phyloP scores from a whole-genome alignment of 2,797 vertebrate genomes.

The Onychomys leucogaster region DNA sequence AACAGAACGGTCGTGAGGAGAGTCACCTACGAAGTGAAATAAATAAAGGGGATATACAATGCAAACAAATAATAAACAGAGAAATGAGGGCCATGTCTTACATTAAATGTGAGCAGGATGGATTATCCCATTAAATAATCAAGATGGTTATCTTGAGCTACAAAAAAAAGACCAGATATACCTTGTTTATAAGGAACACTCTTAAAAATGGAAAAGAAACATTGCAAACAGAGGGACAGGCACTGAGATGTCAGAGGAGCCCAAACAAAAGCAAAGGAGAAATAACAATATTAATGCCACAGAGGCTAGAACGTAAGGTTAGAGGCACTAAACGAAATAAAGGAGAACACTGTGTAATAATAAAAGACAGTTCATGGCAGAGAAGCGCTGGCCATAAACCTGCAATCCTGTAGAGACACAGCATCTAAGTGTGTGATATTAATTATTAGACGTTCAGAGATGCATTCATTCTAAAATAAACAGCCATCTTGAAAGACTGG shows the following conservation, averaged over 20 bases:
- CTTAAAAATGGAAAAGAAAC: constrained; percentile 63
- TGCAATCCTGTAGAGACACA: constrained; percentile 30
- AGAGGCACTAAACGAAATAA: constrained; percentile 61
- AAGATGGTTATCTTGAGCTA: constrained; percentile 16
- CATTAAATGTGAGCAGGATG: background rate
- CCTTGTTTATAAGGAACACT: constrained; percentile 62
- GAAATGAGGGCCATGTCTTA: constrained; percentile 1
- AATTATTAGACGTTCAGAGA: constrained; percentile 12
- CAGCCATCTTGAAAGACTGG: background rate
- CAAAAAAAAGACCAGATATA: constrained; percentile 60
- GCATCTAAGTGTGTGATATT: constrained; percentile 46
- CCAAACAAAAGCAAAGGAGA: constrained; percentile 64
- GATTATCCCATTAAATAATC: constrained; percentile 41
- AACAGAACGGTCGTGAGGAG: background rate
- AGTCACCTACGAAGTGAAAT: background rate
- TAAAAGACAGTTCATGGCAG: constrained; percentile 66
- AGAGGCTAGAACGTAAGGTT: constrained; percentile 62
- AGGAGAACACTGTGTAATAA: constrained; percentile 60
- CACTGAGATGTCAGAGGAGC: constrained; percentile 69
- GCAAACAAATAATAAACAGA: constrained; percentile 49
- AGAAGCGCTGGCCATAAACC: constrained; percentile 59
- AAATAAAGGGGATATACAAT: background rate
- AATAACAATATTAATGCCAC: constrained; percentile 70
- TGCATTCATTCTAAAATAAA: background rate
- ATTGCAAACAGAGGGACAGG: constrained; percentile 58